Base-by-base conservation (phyloP, 2,113 vertebrate genomes). In the Heterocephalus glaber region DNA sequence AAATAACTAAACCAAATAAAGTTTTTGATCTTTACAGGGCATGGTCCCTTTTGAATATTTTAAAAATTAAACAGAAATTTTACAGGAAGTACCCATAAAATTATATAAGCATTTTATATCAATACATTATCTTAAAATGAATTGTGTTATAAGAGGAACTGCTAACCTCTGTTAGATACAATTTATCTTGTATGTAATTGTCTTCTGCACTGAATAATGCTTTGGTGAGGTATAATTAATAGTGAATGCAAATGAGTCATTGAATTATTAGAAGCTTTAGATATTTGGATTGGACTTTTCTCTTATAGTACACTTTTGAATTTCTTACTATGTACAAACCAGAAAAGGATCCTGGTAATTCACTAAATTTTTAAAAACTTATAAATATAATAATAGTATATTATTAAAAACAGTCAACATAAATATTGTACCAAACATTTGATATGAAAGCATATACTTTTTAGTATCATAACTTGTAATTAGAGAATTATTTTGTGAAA, bases 81-180 rank as follows among this genome's bases (percentile, higher is more conserved):
- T 94, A 16, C 8, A 84, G 30, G 4, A 94, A 80, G 77, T 94
- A 82, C 1, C 26, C 19, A 86, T 85, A 77, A 94, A 95, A 77
- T 82, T 81, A 60, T 82, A 70, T 79, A 41, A 7, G 2, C 0
- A 91, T 52, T 79, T 44, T 38, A 86, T 47, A 83, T 1, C 12
- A 82, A 89, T 70, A 92, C 82, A 89, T 90, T 94, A 63, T 17
- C 5, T 82, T 85, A 89, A 91, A 90, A 82, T 91, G 4, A 91
- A 81, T 82, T 35, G 87, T 90, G 49, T 82, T 95, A 89, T 77
- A 65, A 76, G 79, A 72, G 68, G 44, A 83, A 93, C 11, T 54
- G 0, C 47, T 74, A 90, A 61, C n/a, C 26, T n/a, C 17, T 95
- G 2, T 61, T 54, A 85, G 26, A 92, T 66, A 63, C 49, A 94